Percentiles rank a stretch among this genome's conserved stretches.
Evolutionary conservation across 1,140 invertebrate genomes (phyloP).

Genomic region (Philotrypesis tridentata): DNA sequence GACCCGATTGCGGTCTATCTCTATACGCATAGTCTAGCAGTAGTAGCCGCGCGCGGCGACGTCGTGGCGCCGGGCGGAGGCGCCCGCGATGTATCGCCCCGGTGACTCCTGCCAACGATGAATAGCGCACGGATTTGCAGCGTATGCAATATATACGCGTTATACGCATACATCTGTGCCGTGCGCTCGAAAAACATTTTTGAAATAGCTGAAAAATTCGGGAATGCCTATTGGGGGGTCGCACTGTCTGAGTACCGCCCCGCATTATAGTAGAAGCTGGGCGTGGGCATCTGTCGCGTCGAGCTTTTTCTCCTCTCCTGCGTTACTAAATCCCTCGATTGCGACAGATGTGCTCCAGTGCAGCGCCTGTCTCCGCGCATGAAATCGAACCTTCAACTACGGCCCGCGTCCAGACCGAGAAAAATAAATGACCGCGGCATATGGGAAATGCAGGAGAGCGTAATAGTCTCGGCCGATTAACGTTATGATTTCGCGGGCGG

Average conservation of each 20-base stretch:
- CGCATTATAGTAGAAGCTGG: too few relatives aligned
- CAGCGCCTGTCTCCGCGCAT: too few relatives aligned
- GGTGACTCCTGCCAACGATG: background rate
- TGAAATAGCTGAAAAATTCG: too few relatives aligned
- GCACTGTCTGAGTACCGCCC: too few relatives aligned
- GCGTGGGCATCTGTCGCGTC: background rate
- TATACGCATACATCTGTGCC: too few relatives aligned
- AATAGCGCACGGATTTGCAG: background rate
- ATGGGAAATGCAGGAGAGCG: too few relatives aligned
- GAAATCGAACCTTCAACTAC: background rate
- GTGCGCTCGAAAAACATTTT: too few relatives aligned
- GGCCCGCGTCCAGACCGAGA: background rate
- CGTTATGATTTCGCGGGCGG: conserved; percentile 1
- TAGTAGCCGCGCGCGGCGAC: background rate
- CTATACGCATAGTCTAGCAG: too few relatives aligned
- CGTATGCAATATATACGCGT: too few relatives aligned
- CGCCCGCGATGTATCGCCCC: conserved; percentile 35
- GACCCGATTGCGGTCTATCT: conserved; percentile 25
- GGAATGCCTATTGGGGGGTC: too few relatives aligned
- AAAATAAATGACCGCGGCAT: background rate
- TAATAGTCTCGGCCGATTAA: background rate
- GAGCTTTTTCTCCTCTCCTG: background rate
- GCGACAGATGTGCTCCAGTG: background rate
- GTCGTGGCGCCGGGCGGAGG: conserved; percentile 16
- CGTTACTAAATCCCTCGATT: too few relatives aligned